Base-by-base conservation (phyloP, 2,113 vertebrate species). In the Macquaria ambigua region DNA sequence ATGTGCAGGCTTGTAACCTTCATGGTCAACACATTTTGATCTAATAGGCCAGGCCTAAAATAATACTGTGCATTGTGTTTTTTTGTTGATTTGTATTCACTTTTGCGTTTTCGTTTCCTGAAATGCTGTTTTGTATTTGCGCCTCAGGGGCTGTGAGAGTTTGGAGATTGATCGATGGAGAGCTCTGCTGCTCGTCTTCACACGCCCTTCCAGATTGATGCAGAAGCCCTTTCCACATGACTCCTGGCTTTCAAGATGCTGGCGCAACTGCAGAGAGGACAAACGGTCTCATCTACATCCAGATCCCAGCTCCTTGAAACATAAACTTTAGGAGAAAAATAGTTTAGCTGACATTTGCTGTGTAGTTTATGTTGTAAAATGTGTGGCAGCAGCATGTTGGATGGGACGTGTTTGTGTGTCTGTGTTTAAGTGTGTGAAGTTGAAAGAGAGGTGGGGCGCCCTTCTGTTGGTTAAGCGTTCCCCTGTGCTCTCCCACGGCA, bases 191-290 rank as follows among this genome's bases (percentile, higher is more conserved):
- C 77, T 64, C 55, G 21, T 56, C 74, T 89, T 91, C 88, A 81
- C 88, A 89, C 62, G 52, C 50, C 77, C 85, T 69, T 64, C n/a
- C 53, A 81, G 48, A 85, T 55, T 74, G 86, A 85, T 64, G 53
- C 66, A 18, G 67, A 50, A 7, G 34, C 64, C 64, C 66, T 76
- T 67, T 83, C 59, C 55, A 46, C 34, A 43, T 23, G 48, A 83
- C 46, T 72, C 61, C 59, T 48, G 74, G 79, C 50, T 67, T 80
- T 56, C 41, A 56, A 68, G 82, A 58, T 4, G 8, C 62, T 74
- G 77, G 74, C 81, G 69, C 37, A 9, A 43, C 39, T 62, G 58
- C 73, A 80, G 66, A 86, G 63, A 41, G 48, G 34, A 56, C 55
- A 70, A 56, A 81, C 50, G 20, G 55, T 86, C 77, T 86, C 64